Percentiles rank a stretch among this genome's conserved stretches.
Conservation (phyloP, 2,888 invertebrate genomes). For the Entomobrya proxima region DNA sequence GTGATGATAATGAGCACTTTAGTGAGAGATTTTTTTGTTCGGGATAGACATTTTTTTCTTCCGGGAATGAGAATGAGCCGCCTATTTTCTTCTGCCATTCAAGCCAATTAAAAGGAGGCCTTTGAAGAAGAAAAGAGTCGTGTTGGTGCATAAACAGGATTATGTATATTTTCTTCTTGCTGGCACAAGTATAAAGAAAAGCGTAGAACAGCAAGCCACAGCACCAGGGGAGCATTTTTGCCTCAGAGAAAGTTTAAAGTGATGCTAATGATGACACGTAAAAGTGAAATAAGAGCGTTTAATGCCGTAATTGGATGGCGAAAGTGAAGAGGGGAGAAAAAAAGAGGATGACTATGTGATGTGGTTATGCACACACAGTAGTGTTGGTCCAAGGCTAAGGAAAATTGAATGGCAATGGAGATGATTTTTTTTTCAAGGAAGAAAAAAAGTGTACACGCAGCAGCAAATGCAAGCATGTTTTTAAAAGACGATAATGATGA, state of each 20-base stretch:
- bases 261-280: constrained; percentile 34
- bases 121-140: neutral
- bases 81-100: neutral
- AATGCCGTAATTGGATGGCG: constrained; percentile 32
- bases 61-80: neutral
- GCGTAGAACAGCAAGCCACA: neutral
- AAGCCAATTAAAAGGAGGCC: constrained; percentile 30
- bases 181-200: too few relatives aligned
- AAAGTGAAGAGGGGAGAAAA: neutral
- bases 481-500: neutral
- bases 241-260: constrained; percentile 19
- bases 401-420: neutral
- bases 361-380: constrained; percentile 14
- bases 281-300: constrained; percentile 28
- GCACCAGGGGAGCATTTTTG: neutral
- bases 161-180: too few relatives aligned
- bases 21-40: constrained; percentile 22
- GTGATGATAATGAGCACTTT: constrained; percentile 33
- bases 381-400: neutral
- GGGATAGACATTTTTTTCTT: neutral
- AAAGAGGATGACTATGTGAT: neutral
- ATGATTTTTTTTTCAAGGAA: too few relatives aligned
- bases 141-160: constrained; percentile 30
- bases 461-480: too few relatives aligned
- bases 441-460: neutral